Evolutionary conservation across 1,140 invertebrate genomes (phyloP), one percentile per base, ranked within the genome.

Genomic region (Atta cephalotes): DNA sequence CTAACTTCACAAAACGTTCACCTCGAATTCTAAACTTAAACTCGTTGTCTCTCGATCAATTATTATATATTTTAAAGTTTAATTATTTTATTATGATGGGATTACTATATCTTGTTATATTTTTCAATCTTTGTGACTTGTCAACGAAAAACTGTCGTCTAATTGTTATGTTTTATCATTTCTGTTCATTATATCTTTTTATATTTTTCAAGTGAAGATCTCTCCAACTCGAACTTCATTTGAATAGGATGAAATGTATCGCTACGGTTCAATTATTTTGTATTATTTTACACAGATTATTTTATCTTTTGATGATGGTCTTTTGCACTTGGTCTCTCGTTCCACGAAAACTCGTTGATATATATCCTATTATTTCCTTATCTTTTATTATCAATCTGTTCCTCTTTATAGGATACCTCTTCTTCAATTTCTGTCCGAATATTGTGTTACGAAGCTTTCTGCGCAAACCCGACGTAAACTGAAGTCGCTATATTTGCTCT

Each of bases 1-100:
- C 1, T n/a, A 65, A 53, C 1, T 80, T 80, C 65, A 80, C 65
- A 60, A 81, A 81, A 31, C 35, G 49, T n/a, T 86, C 65, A 45
- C 63, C 10, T 18, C 21, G 16, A 58, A 21, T 53, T 21, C 14
- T 16, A 18, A 35, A 78, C 16, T 49, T 31, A 14, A 80, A 68
- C 6, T 21, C 53, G n/a, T 18, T 45, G 6, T 18, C 31, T 35
- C 31, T 35, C 21, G 35, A 21, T 25, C 7, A 39, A 10, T 74
- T 71, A 49, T 68, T 68, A n/a, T 35, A 39, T 35, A 35, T 25
- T 53, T 31, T 49, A 35, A 21, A 3, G 16, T 6, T 56, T 16
- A 31, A 21, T 35, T 35, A 4, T 16, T 53, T 25, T 49, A 12
- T 45, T 70, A 10, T n/a, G 4, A 4, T 12, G 39, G 39, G 21